Evolutionary conservation across 2,888 invertebrate species (phyloP), one percentile per base, ranked within the genome.

Genomic region (Halocaridina rubra): DNA sequence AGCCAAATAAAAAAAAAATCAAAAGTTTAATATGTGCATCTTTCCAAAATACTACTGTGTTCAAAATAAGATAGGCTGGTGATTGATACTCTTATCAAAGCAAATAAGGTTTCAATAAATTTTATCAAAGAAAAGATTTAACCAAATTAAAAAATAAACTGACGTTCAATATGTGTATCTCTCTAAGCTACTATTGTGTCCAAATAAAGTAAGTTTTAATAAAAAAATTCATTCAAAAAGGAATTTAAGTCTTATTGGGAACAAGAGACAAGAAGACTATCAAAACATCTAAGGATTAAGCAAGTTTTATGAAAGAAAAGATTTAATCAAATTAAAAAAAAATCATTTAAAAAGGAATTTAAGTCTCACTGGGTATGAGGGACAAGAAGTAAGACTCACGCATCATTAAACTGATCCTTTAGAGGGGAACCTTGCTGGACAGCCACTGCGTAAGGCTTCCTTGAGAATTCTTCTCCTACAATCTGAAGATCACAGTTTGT

Each of bases 401-500:
- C 97, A 90, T 96, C 97, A 90, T 98, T 98, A 88, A 98, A 95
- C 91, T 97, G 96, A 91, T 97, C 97, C 90, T 97, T 97, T 74
- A 98, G 92, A 0, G 97, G 96, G 0, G 98, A 98, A 0, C 97
- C 97, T 91, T 98, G 97, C 90, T 98, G 98, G 0, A 99, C 98
- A 0, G 98, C 98, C 71, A 99, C 95, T 0, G 98, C 98, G 90
- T 98, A 98, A 0, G 99, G 99, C 90, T 99, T 99, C 85, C 98
- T 93, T 0, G 98, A 98, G 91, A 99, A 99, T 91, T 99, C 98
- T 88, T 98, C 97, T 0, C 99, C 99, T 0, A 98, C 96, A 92
- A 95, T 94, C 91, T 96, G 95, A 7, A 99, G 93, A 90, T 98
- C 97, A 90, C 97, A 98, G 91, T 94, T 95, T 0, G 95, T 96